Evolutionary conservation across 2,113 vertebrate genomes (phyloP).

Genomic region (Python bivittatus): DNA sequence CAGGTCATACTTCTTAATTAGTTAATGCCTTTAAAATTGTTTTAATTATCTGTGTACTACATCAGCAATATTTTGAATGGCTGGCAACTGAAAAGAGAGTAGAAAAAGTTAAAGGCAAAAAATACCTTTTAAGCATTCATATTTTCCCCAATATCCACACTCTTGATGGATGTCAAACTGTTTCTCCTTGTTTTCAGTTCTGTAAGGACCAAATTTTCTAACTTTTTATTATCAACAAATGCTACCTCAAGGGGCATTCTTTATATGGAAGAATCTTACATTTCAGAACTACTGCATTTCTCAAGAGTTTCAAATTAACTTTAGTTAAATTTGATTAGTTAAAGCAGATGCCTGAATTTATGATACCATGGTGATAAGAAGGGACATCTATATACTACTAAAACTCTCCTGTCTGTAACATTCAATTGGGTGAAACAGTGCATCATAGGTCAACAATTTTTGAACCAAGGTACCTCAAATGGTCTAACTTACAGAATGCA

Average conservation of each 20-base stretch:
- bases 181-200: neutral
- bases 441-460: too few species aligned
- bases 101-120: neutral
- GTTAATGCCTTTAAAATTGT: neutral
- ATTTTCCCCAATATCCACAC: neutral
- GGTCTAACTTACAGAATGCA: too few species aligned
- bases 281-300: neutral
- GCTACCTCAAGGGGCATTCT: neutral
- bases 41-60: neutral
- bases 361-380: neutral
- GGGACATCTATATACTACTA: too few species aligned
- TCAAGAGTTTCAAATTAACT: neutral
- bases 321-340: neutral
- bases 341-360: neutral
- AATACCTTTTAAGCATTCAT: neutral
- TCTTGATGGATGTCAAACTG: neutral
- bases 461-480: too few species aligned
- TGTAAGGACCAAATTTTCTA: neutral
- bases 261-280: neutral
- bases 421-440: too few species aligned
- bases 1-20: neutral
- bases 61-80: neutral
- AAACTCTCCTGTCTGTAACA: too few species aligned
- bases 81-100: neutral
- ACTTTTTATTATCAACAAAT: neutral